Conservation (phyloP, 2,797 vertebrate species). For the Sphenodon punctatus region DNA sequence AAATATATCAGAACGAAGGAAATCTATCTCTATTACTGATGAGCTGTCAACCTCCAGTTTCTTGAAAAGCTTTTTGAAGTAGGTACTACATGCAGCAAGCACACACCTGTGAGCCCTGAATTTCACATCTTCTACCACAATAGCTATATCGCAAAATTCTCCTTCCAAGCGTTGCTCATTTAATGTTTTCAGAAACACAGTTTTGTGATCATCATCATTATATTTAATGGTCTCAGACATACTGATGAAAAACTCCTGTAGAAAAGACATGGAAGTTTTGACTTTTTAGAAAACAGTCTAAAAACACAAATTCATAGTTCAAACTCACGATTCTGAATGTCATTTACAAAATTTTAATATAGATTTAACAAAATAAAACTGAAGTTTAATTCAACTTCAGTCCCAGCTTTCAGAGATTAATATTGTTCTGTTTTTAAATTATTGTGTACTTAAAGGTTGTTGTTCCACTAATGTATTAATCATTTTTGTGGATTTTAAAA, state of each 20-base stretch:
- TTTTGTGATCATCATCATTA: slow-evolving; percentile 96
- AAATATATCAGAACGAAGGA: slow-evolving; percentile 94
- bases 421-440: neutral
- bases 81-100: slow-evolving; percentile 93
- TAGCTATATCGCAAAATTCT: slow-evolving; percentile 94
- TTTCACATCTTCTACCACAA: slow-evolving; percentile 95
- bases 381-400: neutral
- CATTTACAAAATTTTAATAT: neutral
- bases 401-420: neutral
- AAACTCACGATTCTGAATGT: accelerated
- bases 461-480: neutral
- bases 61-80: slow-evolving; percentile 97
- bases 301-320: neutral
- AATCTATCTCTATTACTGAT: slow-evolving; percentile 95
- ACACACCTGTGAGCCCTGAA: slow-evolving; percentile 94
- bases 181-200: slow-evolving; percentile 93
- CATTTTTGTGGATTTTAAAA: too few relatives aligned
- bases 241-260: slow-evolving; percentile 86
- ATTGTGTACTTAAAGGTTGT: neutral
- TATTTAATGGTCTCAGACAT: slow-evolving; percentile 98
- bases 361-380: neutral
- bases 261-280: neutral
- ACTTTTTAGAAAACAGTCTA: neutral
- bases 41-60: slow-evolving; percentile 94
- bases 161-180: slow-evolving; percentile 95